Base-by-base conservation (phyloP, 2,888 invertebrate species). In the Drosophila falleni region DNA sequence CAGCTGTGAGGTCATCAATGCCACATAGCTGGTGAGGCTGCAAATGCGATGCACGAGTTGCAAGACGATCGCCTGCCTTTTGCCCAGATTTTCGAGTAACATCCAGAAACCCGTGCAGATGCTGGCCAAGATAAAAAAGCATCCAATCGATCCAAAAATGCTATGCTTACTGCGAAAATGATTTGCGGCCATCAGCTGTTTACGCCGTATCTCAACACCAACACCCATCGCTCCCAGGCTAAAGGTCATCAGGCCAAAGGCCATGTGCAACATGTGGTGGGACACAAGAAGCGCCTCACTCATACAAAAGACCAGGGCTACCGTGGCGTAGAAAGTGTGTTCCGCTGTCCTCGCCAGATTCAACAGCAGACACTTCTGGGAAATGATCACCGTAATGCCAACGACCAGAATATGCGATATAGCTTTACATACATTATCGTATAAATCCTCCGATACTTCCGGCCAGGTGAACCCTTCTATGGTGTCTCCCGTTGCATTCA, bases 81-180 rank as follows among this genome's bases (percentile, higher is more conserved):
- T 9, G 29, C 6, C 5, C n/a, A 54, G 0, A 9, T 41, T 3
- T 3, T 35, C 9, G 19, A 58, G 2, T 0, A 62, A 16, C 16
- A 72, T 16, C 5, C 6, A 29, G 0, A 71, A 5, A 0, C 82
- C 80, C 1, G 49, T 70, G 5, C 8, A 0, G 10, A 56, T 8
- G 5, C 37, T 23, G 0, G 4, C 10, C 0, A 16, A 0, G 1
- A 77, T 11, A 13, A 77, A 13, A 0, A 70, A 0, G 15, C 31
- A 49, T 0, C 67, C 80, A 8, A 26, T 0, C 1, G 74, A n/a
- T 0, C 82, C 82, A 9, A 69, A 58, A 1, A 33, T 3, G 6
- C 71, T 55, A 23, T 82, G 80, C 26, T 70, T 79, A 37, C 60
- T 77, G 15, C n/a, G 1, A 1, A 42, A 50, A 15, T 73, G 74